phyloP scores from a whole-genome alignment of 2,888 invertebrate genomes.

The Tinea pellionella region DNA sequence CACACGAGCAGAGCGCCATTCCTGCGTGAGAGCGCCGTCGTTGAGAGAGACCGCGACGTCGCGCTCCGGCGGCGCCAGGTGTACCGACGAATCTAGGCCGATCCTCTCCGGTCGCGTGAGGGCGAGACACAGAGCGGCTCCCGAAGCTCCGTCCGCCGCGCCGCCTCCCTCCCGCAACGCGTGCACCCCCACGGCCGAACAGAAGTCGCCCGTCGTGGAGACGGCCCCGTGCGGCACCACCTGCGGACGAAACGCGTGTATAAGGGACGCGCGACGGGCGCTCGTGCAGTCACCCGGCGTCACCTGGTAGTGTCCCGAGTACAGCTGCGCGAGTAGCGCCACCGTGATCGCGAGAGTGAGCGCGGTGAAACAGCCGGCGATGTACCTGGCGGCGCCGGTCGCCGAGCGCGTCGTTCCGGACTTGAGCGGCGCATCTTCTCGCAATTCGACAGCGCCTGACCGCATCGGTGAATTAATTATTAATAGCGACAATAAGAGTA shows the following conservation, averaged over 20 bases:
- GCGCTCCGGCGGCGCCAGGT: neutral
- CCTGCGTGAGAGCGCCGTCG: slow-evolving; percentile 48
- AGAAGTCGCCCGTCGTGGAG: slow-evolving; percentile 76
- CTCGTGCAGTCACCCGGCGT: slow-evolving; percentile 14
- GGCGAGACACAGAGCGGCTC: slow-evolving; percentile 79
- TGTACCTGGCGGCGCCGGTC: slow-evolving; percentile 57
- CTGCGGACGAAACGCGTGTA: neutral
- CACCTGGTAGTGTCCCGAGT: slow-evolving; percentile 59
- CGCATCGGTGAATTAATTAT: too few relatives aligned
- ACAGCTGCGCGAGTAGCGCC: slow-evolving; percentile 78
- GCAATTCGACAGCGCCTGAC: slow-evolving; percentile 50
- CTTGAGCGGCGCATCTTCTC: slow-evolving; percentile 71
- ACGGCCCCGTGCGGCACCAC: slow-evolving; percentile 81
- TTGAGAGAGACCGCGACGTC: neutral
- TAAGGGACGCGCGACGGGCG: slow-evolving; percentile 28
- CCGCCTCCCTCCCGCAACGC: slow-evolving; percentile 77
- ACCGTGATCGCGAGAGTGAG: slow-evolving; percentile 76
- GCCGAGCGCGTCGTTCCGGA: slow-evolving; percentile 27
- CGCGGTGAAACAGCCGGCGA: slow-evolving; percentile 73
- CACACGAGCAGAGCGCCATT: slow-evolving; percentile 80
- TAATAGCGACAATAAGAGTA: too few relatives aligned
- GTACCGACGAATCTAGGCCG: slow-evolving; percentile 78
- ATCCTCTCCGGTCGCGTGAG: slow-evolving; percentile 79
- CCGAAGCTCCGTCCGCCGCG: slow-evolving; percentile 82
- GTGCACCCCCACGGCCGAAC: slow-evolving; percentile 77